Evolutionary conservation across 2,888 invertebrate species (phyloP).

Genomic region (Drosophila tanythrix): DNA sequence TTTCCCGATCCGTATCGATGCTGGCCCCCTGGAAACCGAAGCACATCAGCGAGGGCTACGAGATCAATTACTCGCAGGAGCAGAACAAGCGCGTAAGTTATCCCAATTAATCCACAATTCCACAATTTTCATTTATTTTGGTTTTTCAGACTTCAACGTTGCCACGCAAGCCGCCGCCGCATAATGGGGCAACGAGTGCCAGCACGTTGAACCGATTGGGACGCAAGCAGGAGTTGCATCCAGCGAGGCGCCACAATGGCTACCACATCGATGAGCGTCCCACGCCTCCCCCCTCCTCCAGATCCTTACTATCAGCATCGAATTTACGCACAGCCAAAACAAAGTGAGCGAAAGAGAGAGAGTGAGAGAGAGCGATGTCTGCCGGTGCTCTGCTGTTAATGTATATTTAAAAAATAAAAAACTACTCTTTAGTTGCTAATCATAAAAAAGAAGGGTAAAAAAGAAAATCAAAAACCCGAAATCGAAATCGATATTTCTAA

Average conservation of each 20-base stretch:
- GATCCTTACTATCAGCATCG: constrained; percentile 82
- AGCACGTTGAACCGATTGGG: constrained; percentile 76
- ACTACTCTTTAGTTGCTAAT: constrained; percentile 55
- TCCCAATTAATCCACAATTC: not conserved
- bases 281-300: constrained; percentile 75
- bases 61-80: constrained; percentile 91
- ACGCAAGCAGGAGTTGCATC: constrained; percentile 73
- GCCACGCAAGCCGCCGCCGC: constrained; percentile 81
- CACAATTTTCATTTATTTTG: not conserved
- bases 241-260: constrained; percentile 67
- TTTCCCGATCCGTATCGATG: constrained; percentile 92
- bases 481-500: constrained; percentile 58
- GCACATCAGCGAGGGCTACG: constrained; percentile 89
- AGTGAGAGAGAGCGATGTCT: constrained; percentile 2
- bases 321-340: constrained; percentile 75
- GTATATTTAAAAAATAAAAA: constrained; percentile 23
- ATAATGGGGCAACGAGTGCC: constrained; percentile 72
- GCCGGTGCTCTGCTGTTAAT: constrained; percentile 60
- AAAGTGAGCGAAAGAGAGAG: constrained; percentile 41
- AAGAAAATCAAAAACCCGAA: constrained; percentile 22
- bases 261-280: constrained; percentile 81
- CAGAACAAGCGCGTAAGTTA: constrained; percentile 81
- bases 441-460: constrained; percentile 30
- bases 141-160: constrained; percentile 77
- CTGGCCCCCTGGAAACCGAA: constrained; percentile 94